Percentiles rank a stretch among this genome's conserved stretches.
Conservation (phyloP, 1,140 invertebrate genomes). For the Drosophila parabipectinata region DNA sequence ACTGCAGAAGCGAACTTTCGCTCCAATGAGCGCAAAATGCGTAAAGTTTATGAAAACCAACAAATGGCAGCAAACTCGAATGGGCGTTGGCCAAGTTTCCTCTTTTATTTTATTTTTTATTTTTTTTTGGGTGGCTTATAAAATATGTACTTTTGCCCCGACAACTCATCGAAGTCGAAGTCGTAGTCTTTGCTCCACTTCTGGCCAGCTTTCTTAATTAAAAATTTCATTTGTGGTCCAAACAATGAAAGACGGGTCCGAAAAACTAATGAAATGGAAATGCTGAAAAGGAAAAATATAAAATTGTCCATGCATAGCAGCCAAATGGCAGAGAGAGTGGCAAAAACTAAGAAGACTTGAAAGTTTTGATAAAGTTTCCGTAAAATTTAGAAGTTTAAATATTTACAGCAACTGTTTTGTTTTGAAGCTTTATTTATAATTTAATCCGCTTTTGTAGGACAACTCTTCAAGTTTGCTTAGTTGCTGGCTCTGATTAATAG, state of each 20-base stretch:
- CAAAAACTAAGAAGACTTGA: background rate
- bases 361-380: background rate
- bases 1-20: constrained; percentile 9
- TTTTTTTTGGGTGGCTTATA: constrained; percentile 28
- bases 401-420: background rate
- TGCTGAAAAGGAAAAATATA: constrained; percentile 27
- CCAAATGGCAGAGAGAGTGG: constrained; percentile 11
- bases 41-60: constrained; percentile 49
- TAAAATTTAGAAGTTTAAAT: background rate
- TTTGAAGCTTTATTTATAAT: background rate
- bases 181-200: constrained; percentile 23
- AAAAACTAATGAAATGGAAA: constrained; percentile 54
- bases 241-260: constrained; percentile 32
- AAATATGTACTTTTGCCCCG: constrained; percentile 25
- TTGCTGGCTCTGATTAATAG: background rate
- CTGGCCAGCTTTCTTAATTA: constrained; percentile 53
- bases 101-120: background rate
- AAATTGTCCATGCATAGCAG: constrained; percentile 37
- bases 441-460: background rate
- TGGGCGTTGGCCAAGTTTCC: constrained; percentile 28
- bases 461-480: no score
- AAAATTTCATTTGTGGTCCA: constrained; percentile 45
- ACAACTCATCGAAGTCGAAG: constrained; percentile 42
- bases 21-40: constrained; percentile 17
- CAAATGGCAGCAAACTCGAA: constrained; percentile 25